These are phyloP conservation scores for Drosophila anomalata DNA, from an alignment of 2,888 invertebrate species.

Conservation along the genomic window DNA sequence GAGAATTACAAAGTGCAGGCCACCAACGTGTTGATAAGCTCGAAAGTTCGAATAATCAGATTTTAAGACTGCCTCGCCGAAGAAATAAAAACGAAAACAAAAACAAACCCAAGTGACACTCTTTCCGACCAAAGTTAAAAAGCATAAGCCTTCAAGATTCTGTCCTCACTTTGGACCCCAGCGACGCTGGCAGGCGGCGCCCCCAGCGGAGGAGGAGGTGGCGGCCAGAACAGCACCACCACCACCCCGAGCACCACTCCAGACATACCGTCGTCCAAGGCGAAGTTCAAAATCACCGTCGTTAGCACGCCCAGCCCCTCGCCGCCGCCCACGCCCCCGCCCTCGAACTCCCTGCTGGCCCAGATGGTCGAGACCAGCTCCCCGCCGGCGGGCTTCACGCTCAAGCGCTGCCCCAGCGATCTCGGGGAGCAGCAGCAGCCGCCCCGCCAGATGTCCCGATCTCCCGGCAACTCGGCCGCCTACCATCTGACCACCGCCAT, in stretches of 20 bases:
- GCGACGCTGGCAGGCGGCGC: conserved; percentile 82
- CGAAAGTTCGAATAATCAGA: conserved; percentile 5
- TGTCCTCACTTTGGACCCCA: conserved; percentile 84
- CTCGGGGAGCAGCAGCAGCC: conserved; percentile 67
- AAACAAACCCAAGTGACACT: not conserved
- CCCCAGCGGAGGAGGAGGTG: conserved; percentile 49
- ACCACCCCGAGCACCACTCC: conserved; percentile 42
- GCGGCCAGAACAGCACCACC: conserved; percentile 21
- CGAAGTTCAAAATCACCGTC: conserved; percentile 83
- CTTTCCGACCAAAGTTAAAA: conserved; percentile 6
- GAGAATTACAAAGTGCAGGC: conserved; percentile 18
- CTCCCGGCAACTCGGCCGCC: conserved; percentile 68
- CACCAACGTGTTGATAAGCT: conserved; percentile 11
- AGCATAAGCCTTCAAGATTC: conserved; percentile 80
- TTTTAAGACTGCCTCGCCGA: conserved; percentile 1
- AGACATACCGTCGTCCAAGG: conserved; percentile 61
- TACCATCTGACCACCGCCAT: conserved; percentile 84
- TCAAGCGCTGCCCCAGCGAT: conserved; percentile 80
- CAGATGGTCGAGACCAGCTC: conserved; percentile 81
- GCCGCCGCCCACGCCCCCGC: conserved; percentile 79
- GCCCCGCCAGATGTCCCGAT: conserved; percentile 61
- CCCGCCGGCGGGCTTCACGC: conserved; percentile 77
- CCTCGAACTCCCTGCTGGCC: conserved; percentile 46
- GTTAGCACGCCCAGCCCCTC: conserved; percentile 81
- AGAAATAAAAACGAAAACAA: not conserved